Conservation (phyloP, 1,140 invertebrate genomes). For the Aphaenogaster ashmeadi region DNA sequence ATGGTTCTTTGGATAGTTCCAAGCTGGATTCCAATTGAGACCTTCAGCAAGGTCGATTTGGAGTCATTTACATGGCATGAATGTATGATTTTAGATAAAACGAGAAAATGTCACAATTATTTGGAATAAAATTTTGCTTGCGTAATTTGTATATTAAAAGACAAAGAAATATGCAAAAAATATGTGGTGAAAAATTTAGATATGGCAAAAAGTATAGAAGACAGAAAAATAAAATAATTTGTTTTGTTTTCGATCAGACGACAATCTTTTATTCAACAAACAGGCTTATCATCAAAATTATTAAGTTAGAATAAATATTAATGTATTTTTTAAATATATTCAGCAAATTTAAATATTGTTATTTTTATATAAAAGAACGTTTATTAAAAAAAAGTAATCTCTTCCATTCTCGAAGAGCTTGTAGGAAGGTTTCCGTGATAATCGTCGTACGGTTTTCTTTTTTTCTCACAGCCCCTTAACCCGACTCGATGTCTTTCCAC, state of each 20-base stretch:
- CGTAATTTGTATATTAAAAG: background rate
- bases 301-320: background rate
- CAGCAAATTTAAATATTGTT: background rate
- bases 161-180: background rate
- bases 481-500: constrained; percentile 47
- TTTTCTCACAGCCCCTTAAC: constrained; percentile 35
- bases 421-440: constrained; percentile 53
- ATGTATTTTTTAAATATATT: background rate
- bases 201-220: background rate
- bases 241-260: background rate
- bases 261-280: background rate
- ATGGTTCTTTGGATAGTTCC: background rate
- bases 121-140: background rate
- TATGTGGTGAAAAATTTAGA: background rate
- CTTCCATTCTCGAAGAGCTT: background rate
- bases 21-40: background rate
- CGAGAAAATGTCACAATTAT: background rate
- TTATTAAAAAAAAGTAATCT: constrained; percentile 1
- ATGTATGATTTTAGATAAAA: constrained; percentile 3
- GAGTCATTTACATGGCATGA: background rate
- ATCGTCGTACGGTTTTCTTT: constrained; percentile 72
- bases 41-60: background rate
- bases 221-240: background rate
- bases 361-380: background rate
- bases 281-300: background rate